Evolutionary conservation across 1,140 invertebrate genomes (phyloP).

Genomic region (Chymomyza costata): DNA sequence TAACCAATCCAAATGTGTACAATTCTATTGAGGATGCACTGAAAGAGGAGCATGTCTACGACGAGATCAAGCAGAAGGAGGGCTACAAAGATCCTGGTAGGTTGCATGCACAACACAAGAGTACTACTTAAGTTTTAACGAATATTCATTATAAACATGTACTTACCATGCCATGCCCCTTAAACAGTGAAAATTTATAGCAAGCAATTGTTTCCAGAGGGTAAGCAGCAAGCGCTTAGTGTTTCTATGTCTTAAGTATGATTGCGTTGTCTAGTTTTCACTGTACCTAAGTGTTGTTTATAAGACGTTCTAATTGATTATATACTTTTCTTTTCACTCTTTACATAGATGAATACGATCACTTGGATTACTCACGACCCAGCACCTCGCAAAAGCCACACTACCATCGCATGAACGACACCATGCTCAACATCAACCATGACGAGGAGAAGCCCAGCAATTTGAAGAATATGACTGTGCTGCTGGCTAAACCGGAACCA

Average conservation of each 20-base stretch:
- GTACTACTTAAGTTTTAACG: conserved; percentile 10
- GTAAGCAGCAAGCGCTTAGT: conserved; percentile 60
- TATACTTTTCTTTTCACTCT: neutral
- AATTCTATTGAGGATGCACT: conserved; percentile 84
- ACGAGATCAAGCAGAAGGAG: conserved; percentile 92
- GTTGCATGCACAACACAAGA: conserved; percentile 11
- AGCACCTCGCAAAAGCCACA: conserved; percentile 87
- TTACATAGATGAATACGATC: conserved; percentile 84
- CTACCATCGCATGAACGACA: conserved; percentile 81
- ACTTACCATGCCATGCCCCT: conserved; percentile 35
- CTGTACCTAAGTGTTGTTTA: conserved; percentile 26
- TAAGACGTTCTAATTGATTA: neutral
- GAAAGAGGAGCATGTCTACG: conserved; percentile 89
- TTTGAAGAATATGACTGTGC: conserved; percentile 63
- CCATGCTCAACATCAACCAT: conserved; percentile 63
- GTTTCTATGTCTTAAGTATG: conserved; percentile 4
- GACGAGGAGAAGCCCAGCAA: conserved; percentile 72
- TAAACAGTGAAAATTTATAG: conserved; percentile 71
- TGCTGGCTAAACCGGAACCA: conserved; percentile 43
- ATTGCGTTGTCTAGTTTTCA: conserved; percentile 24
- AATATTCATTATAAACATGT: conserved; percentile 39
- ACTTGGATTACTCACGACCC: conserved; percentile 89
- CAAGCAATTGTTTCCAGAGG: conserved; percentile 68
- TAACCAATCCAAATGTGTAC: conserved; percentile 90
- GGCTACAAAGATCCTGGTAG: conserved; percentile 76